Evolutionary conservation across 2,888 invertebrate genomes (phyloP).

Genomic region (Cheiracanthium punctorium): DNA sequence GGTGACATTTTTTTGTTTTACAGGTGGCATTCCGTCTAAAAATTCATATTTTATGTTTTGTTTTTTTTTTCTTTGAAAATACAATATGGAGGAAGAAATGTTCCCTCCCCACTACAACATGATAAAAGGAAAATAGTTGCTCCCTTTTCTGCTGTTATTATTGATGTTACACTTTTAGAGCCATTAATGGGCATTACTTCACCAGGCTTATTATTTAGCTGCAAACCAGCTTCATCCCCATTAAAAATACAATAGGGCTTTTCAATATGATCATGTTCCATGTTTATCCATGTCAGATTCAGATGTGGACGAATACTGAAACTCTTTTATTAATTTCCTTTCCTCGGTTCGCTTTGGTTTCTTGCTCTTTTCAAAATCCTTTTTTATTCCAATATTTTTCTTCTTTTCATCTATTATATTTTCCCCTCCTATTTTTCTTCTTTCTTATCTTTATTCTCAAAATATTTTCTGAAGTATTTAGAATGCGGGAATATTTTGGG

Average conservation of each 20-base stretch:
- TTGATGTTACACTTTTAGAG: background rate
- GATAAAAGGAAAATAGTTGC: background rate
- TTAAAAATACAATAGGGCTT: background rate
- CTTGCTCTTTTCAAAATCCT: no score
- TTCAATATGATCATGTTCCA: no score
- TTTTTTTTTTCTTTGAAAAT: background rate
- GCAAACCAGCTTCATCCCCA: constrained; percentile 9
- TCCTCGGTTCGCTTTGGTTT: no score
- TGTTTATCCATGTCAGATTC: no score
- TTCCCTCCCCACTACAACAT: background rate
- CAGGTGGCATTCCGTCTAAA: background rate
- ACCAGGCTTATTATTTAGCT: background rate
- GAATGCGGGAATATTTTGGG: no score
- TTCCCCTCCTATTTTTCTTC: no score
- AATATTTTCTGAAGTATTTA: no score
- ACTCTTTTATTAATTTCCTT: no score
- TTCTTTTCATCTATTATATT: no score
- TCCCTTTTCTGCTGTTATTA: background rate
- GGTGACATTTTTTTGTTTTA: background rate
- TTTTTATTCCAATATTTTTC: no score
- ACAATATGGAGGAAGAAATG: background rate
- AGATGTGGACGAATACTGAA: no score
- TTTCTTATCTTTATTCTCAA: no score
- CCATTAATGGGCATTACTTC: background rate
- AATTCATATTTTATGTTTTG: constrained; percentile 6